Conservation (phyloP, 2,797 vertebrate species). For the Basileuterus tristriatus region DNA sequence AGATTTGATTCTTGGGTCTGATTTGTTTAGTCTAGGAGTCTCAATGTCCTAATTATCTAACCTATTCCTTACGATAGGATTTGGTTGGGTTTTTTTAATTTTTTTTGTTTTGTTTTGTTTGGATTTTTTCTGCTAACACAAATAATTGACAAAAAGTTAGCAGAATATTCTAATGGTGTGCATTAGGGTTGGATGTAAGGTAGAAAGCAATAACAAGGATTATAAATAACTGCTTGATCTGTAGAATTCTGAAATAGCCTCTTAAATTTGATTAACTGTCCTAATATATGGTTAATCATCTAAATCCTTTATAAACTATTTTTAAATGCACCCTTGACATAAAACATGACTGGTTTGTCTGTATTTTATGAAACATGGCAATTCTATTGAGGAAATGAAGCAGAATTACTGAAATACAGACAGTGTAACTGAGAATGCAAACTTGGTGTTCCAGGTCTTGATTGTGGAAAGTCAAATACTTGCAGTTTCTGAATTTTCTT, state of each 20-base stretch:
- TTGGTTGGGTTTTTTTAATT: neutral
- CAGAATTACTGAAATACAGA: neutral
- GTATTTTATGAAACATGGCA: slow-evolving; percentile 30
- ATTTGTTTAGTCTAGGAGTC: neutral
- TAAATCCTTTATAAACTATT: slow-evolving; percentile 59
- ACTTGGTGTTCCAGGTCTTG: neutral
- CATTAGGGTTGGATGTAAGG: neutral
- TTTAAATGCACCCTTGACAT: slow-evolving; percentile 34
- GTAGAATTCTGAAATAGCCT: slow-evolving; percentile 33
- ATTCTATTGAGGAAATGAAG: slow-evolving; percentile 26
- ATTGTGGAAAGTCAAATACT: neutral
- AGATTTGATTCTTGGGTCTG: slow-evolving; percentile 3
- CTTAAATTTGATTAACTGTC: slow-evolving; percentile 60
- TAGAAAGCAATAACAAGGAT: slow-evolving; percentile 41
- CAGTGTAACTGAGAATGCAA: neutral
- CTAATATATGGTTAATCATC: slow-evolving; percentile 25
- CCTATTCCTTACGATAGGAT: neutral
- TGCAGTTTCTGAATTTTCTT: neutral
- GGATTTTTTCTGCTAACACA: neutral
- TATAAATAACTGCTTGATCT: slow-evolving; percentile 45
- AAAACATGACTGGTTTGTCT: neutral
- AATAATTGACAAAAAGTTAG: neutral
- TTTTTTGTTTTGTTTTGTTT: neutral
- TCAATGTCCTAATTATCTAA: slow-evolving; percentile 4
- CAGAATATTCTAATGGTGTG: neutral